phyloP scores from a whole-genome alignment of 2,888 invertebrate species.

The Herminia tarsipennalis region DNA sequence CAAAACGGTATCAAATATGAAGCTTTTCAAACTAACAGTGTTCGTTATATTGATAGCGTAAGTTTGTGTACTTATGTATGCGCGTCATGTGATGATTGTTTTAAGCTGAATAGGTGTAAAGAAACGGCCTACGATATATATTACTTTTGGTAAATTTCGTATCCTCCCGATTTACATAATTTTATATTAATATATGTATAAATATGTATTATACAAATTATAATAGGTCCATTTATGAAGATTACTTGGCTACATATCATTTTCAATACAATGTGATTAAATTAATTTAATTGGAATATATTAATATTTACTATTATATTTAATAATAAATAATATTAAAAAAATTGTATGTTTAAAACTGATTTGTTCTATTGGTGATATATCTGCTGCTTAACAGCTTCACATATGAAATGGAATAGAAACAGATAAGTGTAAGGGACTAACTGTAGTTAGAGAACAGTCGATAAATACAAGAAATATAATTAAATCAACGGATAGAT shows the following conservation, averaged over 20 bases:
- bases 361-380: conserved; percentile 22
- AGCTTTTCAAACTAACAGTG: conserved; percentile 12
- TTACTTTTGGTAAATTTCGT: conserved; percentile 48
- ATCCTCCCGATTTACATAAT: conserved; percentile 52
- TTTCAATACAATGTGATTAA: conserved; percentile 61
- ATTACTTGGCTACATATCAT: conserved; percentile 74
- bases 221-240: conserved; percentile 45
- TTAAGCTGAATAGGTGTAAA: conserved; percentile 14
- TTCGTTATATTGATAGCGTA: conserved; percentile 18
- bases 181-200: conserved; percentile 46
- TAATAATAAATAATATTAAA: conserved; percentile 25
- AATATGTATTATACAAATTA: conserved; percentile 15
- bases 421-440: conserved; percentile 28
- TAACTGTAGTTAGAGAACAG: conserved; percentile 30
- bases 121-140: conserved; percentile 39
- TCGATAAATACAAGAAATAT: conserved; percentile 13
- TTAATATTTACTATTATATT: conserved; percentile 41
- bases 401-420: conserved; percentile 10
- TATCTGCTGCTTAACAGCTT: conserved; percentile 17
- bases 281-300: conserved; percentile 53
- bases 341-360: conserved; percentile 10
- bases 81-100: conserved; percentile 9
- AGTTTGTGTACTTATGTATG: conserved; percentile 6
- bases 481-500: conserved; percentile 18
- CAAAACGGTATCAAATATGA: conserved; percentile 13